Evolutionary conservation across 1,140 invertebrate genomes (phyloP).

Genomic region (Heliothis virescens): DNA sequence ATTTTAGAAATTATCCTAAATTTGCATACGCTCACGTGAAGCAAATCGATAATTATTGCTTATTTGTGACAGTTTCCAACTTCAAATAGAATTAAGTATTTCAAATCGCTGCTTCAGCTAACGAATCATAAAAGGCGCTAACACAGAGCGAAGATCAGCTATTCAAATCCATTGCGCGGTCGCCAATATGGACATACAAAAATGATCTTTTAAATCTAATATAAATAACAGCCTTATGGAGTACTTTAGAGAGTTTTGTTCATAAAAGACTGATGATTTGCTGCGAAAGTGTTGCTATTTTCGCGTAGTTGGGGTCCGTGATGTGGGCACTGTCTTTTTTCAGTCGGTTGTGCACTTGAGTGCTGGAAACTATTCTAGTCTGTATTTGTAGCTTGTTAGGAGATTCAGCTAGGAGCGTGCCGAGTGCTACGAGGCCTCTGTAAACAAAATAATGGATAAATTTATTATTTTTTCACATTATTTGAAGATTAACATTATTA

Average conservation of each 20-base stretch:
- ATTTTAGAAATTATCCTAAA: neutral
- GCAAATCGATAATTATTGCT: slow-evolving; percentile 10
- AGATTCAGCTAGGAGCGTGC: slow-evolving; percentile 79
- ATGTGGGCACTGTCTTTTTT: slow-evolving; percentile 60
- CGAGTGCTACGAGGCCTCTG: slow-evolving; percentile 80
- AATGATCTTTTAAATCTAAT: slow-evolving; percentile 39
- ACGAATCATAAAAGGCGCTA: slow-evolving; percentile 4
- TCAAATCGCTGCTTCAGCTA: neutral
- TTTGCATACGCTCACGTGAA: neutral
- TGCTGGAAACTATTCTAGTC: slow-evolving; percentile 73
- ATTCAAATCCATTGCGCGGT: slow-evolving; percentile 10
- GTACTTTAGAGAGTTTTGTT: slow-evolving; percentile 49
- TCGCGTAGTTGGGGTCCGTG: slow-evolving; percentile 64
- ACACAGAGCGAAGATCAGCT: slow-evolving; percentile 20
- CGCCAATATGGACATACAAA: slow-evolving; percentile 36
- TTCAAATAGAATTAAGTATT: neutral
- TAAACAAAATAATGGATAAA: slow-evolving; percentile 43
- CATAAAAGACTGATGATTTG: slow-evolving; percentile 81
- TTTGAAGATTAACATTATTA: neutral
- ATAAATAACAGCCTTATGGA: slow-evolving; percentile 56
- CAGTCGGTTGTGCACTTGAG: slow-evolving; percentile 70
- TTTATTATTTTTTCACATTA: neutral
- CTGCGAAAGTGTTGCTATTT: slow-evolving; percentile 74
- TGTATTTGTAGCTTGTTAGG: slow-evolving; percentile 77
- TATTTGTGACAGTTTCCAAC: neutral